phyloP scores from a whole-genome alignment of 2,888 invertebrate genomes.

The Mesochorus sp. region DNA sequence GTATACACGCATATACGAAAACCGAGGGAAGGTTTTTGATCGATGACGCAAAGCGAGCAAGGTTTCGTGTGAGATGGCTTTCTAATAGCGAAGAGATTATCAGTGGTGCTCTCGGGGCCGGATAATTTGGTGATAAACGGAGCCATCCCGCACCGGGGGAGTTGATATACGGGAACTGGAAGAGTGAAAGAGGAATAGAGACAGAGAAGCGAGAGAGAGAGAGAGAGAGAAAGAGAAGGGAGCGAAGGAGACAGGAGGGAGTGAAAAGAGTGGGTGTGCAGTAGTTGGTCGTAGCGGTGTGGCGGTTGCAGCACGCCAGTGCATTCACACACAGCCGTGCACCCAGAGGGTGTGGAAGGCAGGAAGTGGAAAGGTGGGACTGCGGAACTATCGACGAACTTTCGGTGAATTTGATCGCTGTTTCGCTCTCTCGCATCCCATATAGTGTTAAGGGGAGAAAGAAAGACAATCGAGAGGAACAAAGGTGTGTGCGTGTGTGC shows the following conservation, averaged over 20 bases:
- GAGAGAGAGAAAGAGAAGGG: conserved; percentile 9
- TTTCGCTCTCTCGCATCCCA: conserved; percentile 56
- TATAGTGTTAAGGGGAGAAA: conserved; percentile 27
- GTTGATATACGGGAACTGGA: conserved; percentile 35
- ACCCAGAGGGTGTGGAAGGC: conserved; percentile 60
- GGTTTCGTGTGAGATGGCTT: conserved; percentile 31
- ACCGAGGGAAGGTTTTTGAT: conserved; percentile 1
- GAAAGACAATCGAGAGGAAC: not conserved
- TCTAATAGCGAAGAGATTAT: conserved; percentile 52
- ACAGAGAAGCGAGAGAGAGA: conserved; percentile 9
- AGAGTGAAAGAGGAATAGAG: conserved; percentile 21
- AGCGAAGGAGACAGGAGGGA: conserved; percentile 14
- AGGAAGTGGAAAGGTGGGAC: conserved; percentile 64
- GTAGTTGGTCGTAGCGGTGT: conserved; percentile 41
- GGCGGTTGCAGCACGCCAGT: conserved; percentile 52
- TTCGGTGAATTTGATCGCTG: conserved; percentile 63
- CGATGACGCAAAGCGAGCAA: conserved; percentile 26
- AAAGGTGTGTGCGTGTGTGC: not conserved
- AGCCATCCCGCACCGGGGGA: conserved; percentile 31
- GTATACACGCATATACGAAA: not conserved
- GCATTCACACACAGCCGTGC: conserved; percentile 60
- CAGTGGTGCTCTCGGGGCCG: conserved; percentile 41
- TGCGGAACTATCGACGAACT: conserved; percentile 64
- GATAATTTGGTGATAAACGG: conserved; percentile 57
- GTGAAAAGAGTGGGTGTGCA: conserved; percentile 40